Evolutionary conservation across 2,888 invertebrate genomes (phyloP), one percentile per base, ranked within the genome.

Genomic region (Hydropsyche betteni): DNA sequence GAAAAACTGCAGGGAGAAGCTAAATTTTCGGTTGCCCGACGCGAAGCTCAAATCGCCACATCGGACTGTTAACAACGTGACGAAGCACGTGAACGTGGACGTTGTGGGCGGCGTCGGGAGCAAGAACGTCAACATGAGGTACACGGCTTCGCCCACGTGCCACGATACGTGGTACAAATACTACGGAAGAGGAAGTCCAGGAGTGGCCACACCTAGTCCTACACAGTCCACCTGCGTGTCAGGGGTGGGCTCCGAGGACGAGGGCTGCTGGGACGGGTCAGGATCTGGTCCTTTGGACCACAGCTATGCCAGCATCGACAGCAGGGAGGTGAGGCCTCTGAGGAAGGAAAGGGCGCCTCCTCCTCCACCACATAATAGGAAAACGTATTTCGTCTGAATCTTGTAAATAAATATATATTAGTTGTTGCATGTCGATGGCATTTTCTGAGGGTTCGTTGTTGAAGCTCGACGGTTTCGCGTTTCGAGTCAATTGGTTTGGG

Each of bases 1-100:
- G 83, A 91, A 91, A 80, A 89, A 93, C 81, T 96, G 96, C 89
- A 95, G 95, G 95, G 94, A 94, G 82, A 94, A 95, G 85, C 88
- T 96, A 82, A 91, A 93, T 84, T 91, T 89, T 88, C 92, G 93
- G 81, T 92, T 95, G 90, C 94, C 94, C 80, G 94, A 94, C 84
- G 91, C 93, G 81, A 88, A 88, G 83, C 86, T 87, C 83, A 88
- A 88, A 80, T 85, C 88, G 77, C 88, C 90, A 80, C 87, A 88
- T 85, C 88, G 88, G 85, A 88, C 88, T 85, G 84, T 87, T 79
- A 86, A 86, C 83, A 87, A 86, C 81, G 81, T 86, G 79, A 24
- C 24, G 24, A 88, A 87, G 83, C 85, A 84, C 83, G 83, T 84
- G 82, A 86, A 86, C 80, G 84, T 87, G 81, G 87, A 87, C 81